Base-by-base conservation (phyloP, 92 coral and sea anemone genomes). In the Phenganax marumi region DNA sequence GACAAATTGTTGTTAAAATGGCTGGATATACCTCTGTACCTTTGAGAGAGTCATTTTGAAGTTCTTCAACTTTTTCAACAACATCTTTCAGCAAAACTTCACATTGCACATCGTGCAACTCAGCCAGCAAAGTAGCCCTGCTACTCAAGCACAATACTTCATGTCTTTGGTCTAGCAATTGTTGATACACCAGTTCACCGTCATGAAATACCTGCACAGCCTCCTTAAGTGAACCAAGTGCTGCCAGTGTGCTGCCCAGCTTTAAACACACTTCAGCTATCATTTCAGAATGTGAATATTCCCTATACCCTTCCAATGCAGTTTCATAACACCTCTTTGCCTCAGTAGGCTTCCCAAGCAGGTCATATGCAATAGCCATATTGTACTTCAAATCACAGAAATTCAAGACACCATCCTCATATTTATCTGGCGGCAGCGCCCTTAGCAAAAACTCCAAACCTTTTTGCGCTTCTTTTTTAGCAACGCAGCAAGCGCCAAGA, bases 401-500 rank as follows among this genome's bases (percentile, higher is more conserved):
- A 75, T 96, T 96, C 25, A 91, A 88, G 5, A 97, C 99, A 78
- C 92, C 98, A 23, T 78, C 83, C n/a, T 79, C 75, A 14, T 92
- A 97, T 78, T 87, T 89, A 18, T 92, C 91, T 11, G 99, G 99
- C 13, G 99, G 97, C 16, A 89, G 68, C 70, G 99, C 97, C 78
- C 90, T 89, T 51, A 81, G 76, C 14, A 96, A 86, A 75, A 76
- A 89, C 70, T 93, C 97, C 50, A 96, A 75, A 0, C 99, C 99
- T 70, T 76, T 90, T 52, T 84, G 87, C 1, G 99, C 90, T 74
- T 93, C 91, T 12, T 97, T 97, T 43, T 84, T 88, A 0, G 99
- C 99, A 0, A 96, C 99, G 77, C 85, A 96, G 73, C 99, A 91
- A 48, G 99, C 99, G 47, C 99, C 99, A 12, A 96, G 91, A 81